These are phyloP conservation scores for Prenolepis imparis DNA, from an alignment of 2,888 invertebrate species.

Conservation along the genomic window DNA sequence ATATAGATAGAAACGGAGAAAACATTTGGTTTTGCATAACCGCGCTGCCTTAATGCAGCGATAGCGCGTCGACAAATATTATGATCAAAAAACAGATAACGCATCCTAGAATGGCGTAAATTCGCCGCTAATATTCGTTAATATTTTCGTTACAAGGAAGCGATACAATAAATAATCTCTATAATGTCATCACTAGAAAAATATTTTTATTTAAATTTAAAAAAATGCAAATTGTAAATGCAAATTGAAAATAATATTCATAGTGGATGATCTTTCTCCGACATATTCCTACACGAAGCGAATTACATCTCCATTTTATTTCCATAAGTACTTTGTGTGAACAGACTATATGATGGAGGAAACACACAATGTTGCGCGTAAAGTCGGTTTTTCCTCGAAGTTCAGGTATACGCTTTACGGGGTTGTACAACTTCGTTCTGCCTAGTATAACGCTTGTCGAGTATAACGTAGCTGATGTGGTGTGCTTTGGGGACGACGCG, in stretches of 20 bases:
- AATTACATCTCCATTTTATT: slow-evolving; percentile 14
- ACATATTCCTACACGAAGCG: background rate
- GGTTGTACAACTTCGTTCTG: slow-evolving; percentile 3
- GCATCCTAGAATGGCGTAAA: slow-evolving; percentile 46
- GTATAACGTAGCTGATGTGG: slow-evolving; percentile 55
- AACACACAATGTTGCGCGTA: slow-evolving; percentile 31
- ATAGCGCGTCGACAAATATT: slow-evolving; percentile 65
- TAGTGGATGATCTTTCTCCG: background rate
- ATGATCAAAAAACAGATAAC: slow-evolving; percentile 63
- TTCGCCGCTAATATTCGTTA: slow-evolving; percentile 53
- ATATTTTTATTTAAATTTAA: background rate
- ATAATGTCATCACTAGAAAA: background rate
- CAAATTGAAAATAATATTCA: background rate
- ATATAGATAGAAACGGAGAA: slow-evolving; percentile 19
- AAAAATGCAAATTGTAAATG: background rate
- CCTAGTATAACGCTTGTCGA: slow-evolving; percentile 18
- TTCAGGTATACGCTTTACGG: slow-evolving; percentile 7
- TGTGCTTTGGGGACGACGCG: slow-evolving; percentile 64
- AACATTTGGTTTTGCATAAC: slow-evolving; percentile 62
- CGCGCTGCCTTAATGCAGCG: slow-evolving; percentile 43
- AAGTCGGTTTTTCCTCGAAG: slow-evolving; percentile 32
- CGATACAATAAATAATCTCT: background rate
- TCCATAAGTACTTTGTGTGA: slow-evolving; percentile 29
- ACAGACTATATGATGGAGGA: slow-evolving; percentile 13
- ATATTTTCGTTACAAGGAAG: slow-evolving; percentile 26